Evolutionary conservation across 2,888 invertebrate species (phyloP).

Genomic region (Drosophila crucigera): DNA sequence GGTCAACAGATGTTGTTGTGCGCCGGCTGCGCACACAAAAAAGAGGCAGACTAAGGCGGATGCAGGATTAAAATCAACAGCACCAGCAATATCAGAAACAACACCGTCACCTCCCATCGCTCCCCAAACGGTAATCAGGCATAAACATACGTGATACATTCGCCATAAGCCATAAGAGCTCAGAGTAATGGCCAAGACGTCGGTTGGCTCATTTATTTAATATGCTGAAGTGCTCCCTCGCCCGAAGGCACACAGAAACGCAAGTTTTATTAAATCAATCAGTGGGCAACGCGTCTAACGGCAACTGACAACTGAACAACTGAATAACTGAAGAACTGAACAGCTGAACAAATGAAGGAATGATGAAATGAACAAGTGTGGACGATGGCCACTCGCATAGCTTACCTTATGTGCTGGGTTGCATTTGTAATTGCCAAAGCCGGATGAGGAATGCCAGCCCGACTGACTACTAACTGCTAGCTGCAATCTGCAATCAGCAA

Average conservation of each 20-base stretch:
- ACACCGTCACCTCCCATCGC: conserved; percentile 23
- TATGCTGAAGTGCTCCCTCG: conserved; percentile 57
- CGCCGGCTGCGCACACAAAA: conserved; percentile 17
- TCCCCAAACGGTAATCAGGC: conserved; percentile 58
- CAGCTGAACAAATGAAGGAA: background rate
- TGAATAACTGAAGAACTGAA: background rate
- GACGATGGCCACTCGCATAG: conserved; percentile 46
- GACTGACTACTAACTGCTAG: conserved; percentile 1
- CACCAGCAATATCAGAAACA: background rate
- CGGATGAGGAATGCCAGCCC: conserved; percentile 64
- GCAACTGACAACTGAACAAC: conserved; percentile 60
- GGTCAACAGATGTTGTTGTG: conserved; percentile 46
- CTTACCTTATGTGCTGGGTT: conserved; percentile 63
- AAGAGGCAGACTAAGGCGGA: conserved; percentile 31
- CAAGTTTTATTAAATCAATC: conserved; percentile 80
- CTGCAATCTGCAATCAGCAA: background rate
- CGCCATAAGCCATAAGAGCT: background rate
- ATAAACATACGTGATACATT: conserved; percentile 15
- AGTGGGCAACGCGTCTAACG: conserved; percentile 73
- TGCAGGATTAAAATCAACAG: conserved; percentile 49
- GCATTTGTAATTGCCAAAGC: conserved; percentile 74
- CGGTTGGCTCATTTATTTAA: conserved; percentile 62
- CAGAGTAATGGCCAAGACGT: conserved; percentile 49
- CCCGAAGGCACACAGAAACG: conserved; percentile 52
- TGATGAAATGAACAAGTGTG: conserved; percentile 6